A percentile compares a stretch with the other conserved stretches of the same genome.
Evolutionary conservation across 1,140 invertebrate species (phyloP).

Genomic region (Nomia melanderi): DNA sequence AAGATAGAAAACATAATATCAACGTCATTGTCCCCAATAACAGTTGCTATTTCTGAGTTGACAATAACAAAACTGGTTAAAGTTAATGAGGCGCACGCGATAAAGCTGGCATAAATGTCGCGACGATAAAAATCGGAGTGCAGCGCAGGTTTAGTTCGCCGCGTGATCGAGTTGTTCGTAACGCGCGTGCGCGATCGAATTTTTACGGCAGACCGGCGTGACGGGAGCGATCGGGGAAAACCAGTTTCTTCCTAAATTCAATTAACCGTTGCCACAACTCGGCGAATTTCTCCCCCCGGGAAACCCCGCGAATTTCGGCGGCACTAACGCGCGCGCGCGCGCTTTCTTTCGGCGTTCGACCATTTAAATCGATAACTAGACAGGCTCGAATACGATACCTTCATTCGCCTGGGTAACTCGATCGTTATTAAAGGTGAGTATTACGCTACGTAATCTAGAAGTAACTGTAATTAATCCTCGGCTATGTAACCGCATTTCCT

Average conservation of each 20-base stretch:
- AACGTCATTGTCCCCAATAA: too few relatives aligned
- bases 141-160: neutral
- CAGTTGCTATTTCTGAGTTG: too few relatives aligned
- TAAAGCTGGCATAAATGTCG: too few relatives aligned
- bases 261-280: neutral
- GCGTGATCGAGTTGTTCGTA: neutral
- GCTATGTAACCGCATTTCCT: constrained; percentile 45
- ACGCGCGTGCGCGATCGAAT: neutral
- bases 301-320: neutral
- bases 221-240: neutral
- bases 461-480: constrained; percentile 46
- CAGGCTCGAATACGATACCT: constrained; percentile 34
- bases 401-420: constrained; percentile 27
- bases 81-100: too few relatives aligned
- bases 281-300: neutral
- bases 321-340: too few relatives aligned
- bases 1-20: too few relatives aligned
- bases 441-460: constrained; percentile 54
- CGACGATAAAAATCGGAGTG: neutral
- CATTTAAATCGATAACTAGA: constrained; percentile 38
- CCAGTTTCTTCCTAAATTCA: constrained; percentile 18
- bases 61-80: too few relatives aligned
- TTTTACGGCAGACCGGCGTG: neutral
- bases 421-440: constrained; percentile 48
- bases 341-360: constrained; percentile 17